A percentile compares a stretch with the other conserved stretches of the same genome.
Evolutionary conservation across 2,113 vertebrate genomes (phyloP).

Genomic region (Axis porcinus): DNA sequence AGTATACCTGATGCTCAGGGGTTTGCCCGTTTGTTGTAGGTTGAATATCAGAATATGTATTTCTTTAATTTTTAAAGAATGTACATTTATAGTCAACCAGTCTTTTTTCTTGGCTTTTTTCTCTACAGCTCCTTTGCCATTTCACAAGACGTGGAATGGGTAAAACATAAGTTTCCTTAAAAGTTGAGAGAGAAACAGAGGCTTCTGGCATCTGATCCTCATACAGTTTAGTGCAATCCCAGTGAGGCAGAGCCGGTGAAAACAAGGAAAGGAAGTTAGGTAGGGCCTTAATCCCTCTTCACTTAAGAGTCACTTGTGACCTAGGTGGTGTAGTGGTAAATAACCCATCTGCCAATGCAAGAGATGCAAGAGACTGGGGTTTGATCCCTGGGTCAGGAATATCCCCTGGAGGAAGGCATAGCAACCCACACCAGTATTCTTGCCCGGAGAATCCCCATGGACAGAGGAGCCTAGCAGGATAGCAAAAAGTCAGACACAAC

Average conservation of each 20-base stretch:
- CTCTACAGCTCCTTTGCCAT: neutral
- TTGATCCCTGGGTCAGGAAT: neutral
- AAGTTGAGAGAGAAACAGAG: neutral
- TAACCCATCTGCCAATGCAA: neutral
- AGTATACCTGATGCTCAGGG: neutral
- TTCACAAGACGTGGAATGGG: constrained; percentile 18
- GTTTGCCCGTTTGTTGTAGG: constrained; percentile 16
- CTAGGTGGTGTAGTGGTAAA: neutral
- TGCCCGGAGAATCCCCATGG: neutral
- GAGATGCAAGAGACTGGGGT: neutral
- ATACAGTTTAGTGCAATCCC: neutral
- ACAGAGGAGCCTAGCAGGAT: neutral
- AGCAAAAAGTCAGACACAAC: neutral
- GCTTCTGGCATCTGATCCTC: neutral
- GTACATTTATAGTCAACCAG: constrained; percentile 3
- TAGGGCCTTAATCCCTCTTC: neutral
- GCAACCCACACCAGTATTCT: neutral
- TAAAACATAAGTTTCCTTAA: constrained; percentile 19
- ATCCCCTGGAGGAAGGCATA: neutral
- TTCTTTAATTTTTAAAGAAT: constrained; percentile 36
- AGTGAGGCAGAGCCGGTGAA: neutral
- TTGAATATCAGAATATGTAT: constrained; percentile 7
- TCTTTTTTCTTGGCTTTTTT: neutral
- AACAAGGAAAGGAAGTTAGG: neutral
- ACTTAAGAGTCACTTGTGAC: neutral